Evolutionary conservation across 1,140 invertebrate genomes (phyloP).

Genomic region (Drosophila elegans): DNA sequence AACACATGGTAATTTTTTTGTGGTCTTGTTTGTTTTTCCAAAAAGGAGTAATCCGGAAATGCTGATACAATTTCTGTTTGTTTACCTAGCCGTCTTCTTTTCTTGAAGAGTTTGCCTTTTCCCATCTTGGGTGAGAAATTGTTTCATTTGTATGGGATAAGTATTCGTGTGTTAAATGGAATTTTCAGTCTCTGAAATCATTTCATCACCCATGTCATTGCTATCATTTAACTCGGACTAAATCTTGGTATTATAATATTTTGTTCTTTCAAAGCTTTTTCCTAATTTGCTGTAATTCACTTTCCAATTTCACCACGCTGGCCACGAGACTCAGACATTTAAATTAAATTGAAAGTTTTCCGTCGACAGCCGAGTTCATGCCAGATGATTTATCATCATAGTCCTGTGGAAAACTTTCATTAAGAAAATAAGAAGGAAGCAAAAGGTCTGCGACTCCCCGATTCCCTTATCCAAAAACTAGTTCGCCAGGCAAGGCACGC

Average conservation of each 20-base stretch:
- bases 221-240: neutral
- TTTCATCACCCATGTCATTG: neutral
- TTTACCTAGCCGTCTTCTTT: constrained; percentile 26
- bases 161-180: neutral
- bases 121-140: constrained; percentile 19
- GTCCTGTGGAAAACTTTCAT: constrained; percentile 49
- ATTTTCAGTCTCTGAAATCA: neutral
- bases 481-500: constrained; percentile 55
- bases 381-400: constrained; percentile 73
- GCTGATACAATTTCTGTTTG: constrained; percentile 43
- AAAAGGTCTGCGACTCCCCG: constrained; percentile 15
- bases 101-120: constrained; percentile 1
- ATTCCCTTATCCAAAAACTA: constrained; percentile 27
- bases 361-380: constrained; percentile 30
- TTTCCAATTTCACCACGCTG: constrained; percentile 18
- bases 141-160: neutral
- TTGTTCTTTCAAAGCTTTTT: constrained; percentile 13
- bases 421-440: constrained; percentile 48
- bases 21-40: constrained; percentile 27
- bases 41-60: constrained; percentile 33
- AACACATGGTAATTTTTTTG: constrained; percentile 61
- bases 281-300: constrained; percentile 40
- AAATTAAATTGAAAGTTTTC: constrained; percentile 73
- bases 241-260: constrained; percentile 20
- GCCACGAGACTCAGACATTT: constrained; percentile 35